These are phyloP conservation scores for Drosophila putrida DNA, from an alignment of 2,888 invertebrate species.

Conservation along the genomic window DNA sequence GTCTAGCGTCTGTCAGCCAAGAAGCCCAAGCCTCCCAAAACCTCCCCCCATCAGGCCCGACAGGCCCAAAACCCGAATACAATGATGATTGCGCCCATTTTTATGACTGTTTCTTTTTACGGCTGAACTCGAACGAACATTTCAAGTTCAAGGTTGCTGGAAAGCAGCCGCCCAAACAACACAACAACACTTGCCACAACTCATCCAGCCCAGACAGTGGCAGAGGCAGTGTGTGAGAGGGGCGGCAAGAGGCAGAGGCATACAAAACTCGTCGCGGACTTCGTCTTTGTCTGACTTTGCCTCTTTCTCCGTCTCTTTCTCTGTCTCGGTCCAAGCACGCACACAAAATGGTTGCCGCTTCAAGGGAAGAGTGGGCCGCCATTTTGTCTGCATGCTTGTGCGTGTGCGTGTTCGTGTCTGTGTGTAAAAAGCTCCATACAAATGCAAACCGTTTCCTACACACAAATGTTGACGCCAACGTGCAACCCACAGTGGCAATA, in stretches of 20 bases:
- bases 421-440: conserved; percentile 37
- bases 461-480: conserved; percentile 39
- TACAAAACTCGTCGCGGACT: conserved; percentile 19
- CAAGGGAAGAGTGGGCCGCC: conserved; percentile 56
- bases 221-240: too few species aligned
- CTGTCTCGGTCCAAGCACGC: conserved; percentile 31
- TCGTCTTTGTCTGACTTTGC: conserved; percentile 47
- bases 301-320: neutral
- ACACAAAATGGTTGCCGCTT: conserved; percentile 56
- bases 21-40: neutral
- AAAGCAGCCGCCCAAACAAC: conserved; percentile 59
- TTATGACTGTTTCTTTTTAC: conserved; percentile 57
- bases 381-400: conserved; percentile 55
- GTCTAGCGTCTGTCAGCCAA: conserved; percentile 48
- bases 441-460: conserved; percentile 67
- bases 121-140: conserved; percentile 74
- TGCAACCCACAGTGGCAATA: conserved; percentile 78
- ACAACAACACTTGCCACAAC: conserved; percentile 28
- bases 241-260: neutral
- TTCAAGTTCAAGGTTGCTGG: conserved; percentile 84
- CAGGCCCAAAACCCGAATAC: conserved; percentile 4
- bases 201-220: conserved; percentile 38
- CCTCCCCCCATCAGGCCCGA: neutral
- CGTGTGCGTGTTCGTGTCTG: neutral
- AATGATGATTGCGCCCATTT: conserved; percentile 58